Evolutionary conservation across 2,888 invertebrate genomes (phyloP).

Genomic region (Watsonalla binaria): DNA sequence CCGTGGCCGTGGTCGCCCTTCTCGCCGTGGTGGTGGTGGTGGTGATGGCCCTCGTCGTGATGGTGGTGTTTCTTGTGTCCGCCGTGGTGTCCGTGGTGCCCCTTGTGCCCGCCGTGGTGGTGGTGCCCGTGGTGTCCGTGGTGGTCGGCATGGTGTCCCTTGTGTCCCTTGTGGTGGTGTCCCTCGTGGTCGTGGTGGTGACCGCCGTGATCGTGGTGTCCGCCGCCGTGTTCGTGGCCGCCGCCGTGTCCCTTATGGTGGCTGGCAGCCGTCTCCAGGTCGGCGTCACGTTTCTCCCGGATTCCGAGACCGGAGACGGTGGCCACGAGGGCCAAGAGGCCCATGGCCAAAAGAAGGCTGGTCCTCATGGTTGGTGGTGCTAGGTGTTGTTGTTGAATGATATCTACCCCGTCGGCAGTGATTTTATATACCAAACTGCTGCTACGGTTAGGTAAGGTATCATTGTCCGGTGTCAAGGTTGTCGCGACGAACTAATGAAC

Average conservation of each 20-base stretch:
- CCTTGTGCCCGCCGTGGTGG: constrained; percentile 74
- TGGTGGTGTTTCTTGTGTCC: constrained; percentile 75
- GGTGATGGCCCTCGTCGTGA: constrained; percentile 74
- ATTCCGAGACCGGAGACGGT: constrained; percentile 51
- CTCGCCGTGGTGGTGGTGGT: constrained; percentile 71
- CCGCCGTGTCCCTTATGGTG: constrained; percentile 48
- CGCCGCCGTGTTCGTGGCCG: constrained; percentile 55
- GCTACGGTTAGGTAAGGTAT: constrained; percentile 11
- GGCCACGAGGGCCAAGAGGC: constrained; percentile 49
- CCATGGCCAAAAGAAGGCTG: constrained; percentile 16
- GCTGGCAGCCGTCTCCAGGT: constrained; percentile 55
- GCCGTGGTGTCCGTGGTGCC: constrained; percentile 66
- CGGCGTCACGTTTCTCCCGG: constrained; percentile 42
- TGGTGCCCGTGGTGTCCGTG: constrained; percentile 81
- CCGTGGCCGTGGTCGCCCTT: constrained; percentile 68
- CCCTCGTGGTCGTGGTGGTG: constrained; percentile 77
- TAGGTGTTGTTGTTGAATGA: constrained; percentile 17
- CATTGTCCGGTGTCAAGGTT: constrained; percentile 12
- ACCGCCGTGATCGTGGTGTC: constrained; percentile 73
- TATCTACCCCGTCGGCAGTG: constrained; percentile 14
- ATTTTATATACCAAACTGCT: constrained; percentile 20
- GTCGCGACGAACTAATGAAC: constrained; percentile 4
- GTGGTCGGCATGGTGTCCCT: constrained; percentile 74
- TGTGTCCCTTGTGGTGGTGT: constrained; percentile 80
- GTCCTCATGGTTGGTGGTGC: constrained; percentile 17